Percentiles rank a stretch among this genome's conserved stretches.
phyloP scores from a whole-genome alignment of 2,797 vertebrate species.

The Hydrolagus colliei region DNA sequence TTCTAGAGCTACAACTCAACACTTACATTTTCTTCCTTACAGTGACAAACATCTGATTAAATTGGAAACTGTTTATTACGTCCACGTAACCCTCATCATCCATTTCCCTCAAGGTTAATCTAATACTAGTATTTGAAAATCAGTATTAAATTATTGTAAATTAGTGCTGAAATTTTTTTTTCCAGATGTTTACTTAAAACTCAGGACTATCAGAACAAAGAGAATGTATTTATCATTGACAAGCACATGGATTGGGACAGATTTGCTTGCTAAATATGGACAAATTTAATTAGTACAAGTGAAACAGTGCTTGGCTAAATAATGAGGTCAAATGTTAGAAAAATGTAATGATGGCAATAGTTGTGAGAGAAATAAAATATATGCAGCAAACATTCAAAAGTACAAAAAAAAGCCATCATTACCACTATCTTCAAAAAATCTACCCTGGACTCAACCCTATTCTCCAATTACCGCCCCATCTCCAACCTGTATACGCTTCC shows the following conservation, averaged over 20 bases:
- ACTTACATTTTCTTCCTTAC: background rate
- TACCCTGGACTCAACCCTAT: too few species aligned
- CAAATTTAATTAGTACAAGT: constrained; percentile 25
- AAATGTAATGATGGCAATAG: background rate
- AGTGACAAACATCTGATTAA: constrained; percentile 1
- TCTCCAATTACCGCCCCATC: too few species aligned
- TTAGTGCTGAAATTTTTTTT: constrained; percentile 24
- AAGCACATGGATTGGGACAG: constrained; percentile 17
- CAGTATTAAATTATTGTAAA: constrained; percentile 17
- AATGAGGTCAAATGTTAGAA: constrained; percentile 27
- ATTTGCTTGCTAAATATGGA: constrained; percentile 2
- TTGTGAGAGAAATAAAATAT: constrained; percentile 10
- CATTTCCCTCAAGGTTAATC: constrained; percentile 27
- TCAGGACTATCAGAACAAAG: constrained; percentile 22
- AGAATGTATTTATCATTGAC: background rate
- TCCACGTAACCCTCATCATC: background rate
- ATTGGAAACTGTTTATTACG: background rate
- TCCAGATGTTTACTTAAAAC: constrained; percentile 24
- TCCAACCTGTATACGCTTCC: too few species aligned
- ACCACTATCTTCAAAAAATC: too few species aligned
- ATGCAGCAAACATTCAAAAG: background rate
- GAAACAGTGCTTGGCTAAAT: constrained; percentile 19
- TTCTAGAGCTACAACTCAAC: background rate
- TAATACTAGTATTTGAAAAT: constrained; percentile 23
- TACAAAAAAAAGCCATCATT: too few species aligned